phyloP scores from a whole-genome alignment of 1,140 invertebrate species.

The Papilio dardanus region DNA sequence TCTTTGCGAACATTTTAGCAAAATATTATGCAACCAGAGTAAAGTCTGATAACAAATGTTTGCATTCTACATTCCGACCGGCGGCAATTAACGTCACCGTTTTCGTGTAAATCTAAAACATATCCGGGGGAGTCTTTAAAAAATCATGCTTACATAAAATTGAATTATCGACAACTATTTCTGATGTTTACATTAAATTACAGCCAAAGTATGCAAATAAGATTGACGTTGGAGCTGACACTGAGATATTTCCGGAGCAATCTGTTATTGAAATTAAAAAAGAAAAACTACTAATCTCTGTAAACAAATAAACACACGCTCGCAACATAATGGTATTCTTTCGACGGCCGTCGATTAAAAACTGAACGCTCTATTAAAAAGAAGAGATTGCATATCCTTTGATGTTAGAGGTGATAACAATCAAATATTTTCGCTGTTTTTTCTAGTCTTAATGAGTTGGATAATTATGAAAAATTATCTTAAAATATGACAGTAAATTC shows the following conservation, averaged over 20 bases:
- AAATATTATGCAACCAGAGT: constrained; percentile 60
- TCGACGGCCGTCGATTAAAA: constrained; percentile 29
- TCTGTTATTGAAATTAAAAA: constrained; percentile 33
- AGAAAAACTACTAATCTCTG: constrained; percentile 12
- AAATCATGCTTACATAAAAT: constrained; percentile 51
- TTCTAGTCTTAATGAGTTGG: constrained; percentile 30
- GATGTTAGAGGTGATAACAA: constrained; percentile 35
- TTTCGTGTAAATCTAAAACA: constrained; percentile 39
- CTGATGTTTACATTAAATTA: constrained; percentile 44
- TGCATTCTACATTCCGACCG: constrained; percentile 54
- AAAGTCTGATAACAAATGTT: constrained; percentile 62
- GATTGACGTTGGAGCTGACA: constrained; percentile 29
- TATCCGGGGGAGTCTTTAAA: constrained; percentile 39
- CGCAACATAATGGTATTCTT: constrained; percentile 32
- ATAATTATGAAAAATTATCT: constrained; percentile 26
- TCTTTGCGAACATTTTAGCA: constrained; percentile 58
- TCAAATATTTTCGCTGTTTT: neutral
- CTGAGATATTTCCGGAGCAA: constrained; percentile 29
- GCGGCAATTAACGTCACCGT: constrained; percentile 47
- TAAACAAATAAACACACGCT: constrained; percentile 24
- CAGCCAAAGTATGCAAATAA: constrained; percentile 23
- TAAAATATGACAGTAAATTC: neutral
- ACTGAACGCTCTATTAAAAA: constrained; percentile 34
- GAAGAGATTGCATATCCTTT: constrained; percentile 33
- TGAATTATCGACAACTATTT: constrained; percentile 46